Conservation (phyloP, 2,888 invertebrate species). For the Chymomyza fuscimana region DNA sequence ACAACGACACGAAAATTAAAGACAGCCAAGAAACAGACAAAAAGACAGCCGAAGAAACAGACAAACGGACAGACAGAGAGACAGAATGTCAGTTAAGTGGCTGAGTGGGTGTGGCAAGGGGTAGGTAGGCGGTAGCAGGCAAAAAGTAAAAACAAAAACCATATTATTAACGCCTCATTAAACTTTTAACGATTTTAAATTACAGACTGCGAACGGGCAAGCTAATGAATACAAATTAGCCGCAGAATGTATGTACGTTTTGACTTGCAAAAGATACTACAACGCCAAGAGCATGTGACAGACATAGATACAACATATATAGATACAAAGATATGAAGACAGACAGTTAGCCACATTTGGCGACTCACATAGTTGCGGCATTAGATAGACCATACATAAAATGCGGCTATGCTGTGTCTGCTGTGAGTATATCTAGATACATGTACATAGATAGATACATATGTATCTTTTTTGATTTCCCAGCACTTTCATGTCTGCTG, state of each 20-base stretch:
- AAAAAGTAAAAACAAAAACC: conserved; percentile 69
- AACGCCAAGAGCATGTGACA: neutral
- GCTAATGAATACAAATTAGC: conserved; percentile 76
- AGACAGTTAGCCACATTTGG: conserved; percentile 6
- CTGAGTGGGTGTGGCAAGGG: neutral
- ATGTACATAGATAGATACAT: neutral
- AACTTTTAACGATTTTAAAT: conserved; percentile 75
- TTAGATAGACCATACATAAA: neutral
- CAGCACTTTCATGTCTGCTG: conserved; percentile 8
- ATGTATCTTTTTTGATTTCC: conserved; percentile 4
- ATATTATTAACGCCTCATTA: conserved; percentile 76
- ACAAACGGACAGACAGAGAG: conserved; percentile 11
- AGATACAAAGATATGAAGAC: neutral
- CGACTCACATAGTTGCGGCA: conserved; percentile 3
- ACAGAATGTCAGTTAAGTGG: neutral
- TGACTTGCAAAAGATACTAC: conserved; percentile 20
- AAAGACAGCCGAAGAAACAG: conserved; percentile 4
- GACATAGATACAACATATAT: neutral
- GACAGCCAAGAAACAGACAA: conserved; percentile 16
- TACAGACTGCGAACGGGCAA: conserved; percentile 63
- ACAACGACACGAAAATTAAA: conserved; percentile 52
- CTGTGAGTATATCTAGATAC: neutral
- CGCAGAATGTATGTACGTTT: conserved; percentile 41
- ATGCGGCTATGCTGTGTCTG: neutral
- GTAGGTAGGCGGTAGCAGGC: conserved; percentile 1